Evolutionary conservation across 2,888 invertebrate genomes (phyloP).

Genomic region (Agrotis ipsilon): DNA sequence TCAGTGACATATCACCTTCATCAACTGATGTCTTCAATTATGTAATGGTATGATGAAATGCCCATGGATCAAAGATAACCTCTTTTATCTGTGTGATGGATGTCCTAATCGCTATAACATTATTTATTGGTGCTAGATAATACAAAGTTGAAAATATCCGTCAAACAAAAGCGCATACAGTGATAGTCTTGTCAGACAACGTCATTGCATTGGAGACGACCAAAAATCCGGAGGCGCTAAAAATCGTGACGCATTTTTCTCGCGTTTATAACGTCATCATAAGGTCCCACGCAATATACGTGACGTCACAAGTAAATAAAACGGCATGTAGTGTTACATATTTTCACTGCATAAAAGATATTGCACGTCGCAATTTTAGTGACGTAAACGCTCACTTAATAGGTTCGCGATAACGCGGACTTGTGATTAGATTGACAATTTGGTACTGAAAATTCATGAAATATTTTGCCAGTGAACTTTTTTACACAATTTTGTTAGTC

Average conservation of each 20-base stretch:
- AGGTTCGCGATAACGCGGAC: slow-evolving; percentile 6
- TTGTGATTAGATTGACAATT: neutral
- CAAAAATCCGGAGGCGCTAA: neutral
- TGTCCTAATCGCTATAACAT: too few relatives aligned
- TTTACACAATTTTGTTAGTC: neutral
- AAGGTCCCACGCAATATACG: neutral
- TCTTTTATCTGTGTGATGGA: too few relatives aligned
- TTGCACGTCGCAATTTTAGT: neutral
- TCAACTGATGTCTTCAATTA: too few relatives aligned
- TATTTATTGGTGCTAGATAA: too few relatives aligned
- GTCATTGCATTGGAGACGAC: slow-evolving; percentile 6
- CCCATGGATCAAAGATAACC: too few relatives aligned
- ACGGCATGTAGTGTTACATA: neutral
- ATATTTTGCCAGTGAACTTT: neutral
- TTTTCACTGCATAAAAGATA: neutral
- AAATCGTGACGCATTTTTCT: neutral
- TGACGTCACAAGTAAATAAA: slow-evolving; percentile 13
- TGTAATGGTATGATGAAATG: too few relatives aligned
- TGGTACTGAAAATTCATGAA: neutral
- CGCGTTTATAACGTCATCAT: slow-evolving; percentile 19
- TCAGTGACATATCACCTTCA: too few relatives aligned
- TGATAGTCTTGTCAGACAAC: neutral
- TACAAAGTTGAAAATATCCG: too few relatives aligned
- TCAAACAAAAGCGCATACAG: neutral
- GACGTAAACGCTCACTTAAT: slow-evolving; percentile 7